phyloP scores from a whole-genome alignment of 2,113 vertebrate species.

The Grallaria varia region DNA sequence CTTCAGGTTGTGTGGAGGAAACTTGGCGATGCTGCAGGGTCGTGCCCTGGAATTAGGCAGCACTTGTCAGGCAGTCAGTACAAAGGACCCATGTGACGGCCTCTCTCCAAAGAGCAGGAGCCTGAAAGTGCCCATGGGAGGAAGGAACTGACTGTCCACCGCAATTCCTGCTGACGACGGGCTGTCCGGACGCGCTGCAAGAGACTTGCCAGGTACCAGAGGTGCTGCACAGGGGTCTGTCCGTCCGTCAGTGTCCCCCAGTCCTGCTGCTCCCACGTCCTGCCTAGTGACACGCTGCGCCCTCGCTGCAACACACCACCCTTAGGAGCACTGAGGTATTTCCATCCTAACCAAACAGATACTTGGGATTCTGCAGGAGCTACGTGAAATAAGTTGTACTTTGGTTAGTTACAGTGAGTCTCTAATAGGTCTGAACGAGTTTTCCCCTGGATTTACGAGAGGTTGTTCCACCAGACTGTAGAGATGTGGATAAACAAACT shows the following conservation, averaged over 20 bases:
- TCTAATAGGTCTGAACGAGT: background rate
- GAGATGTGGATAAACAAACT: constrained; percentile 36
- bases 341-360: constrained; percentile 7
- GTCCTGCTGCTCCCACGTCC: constrained; percentile 1
- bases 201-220: background rate
- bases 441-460: background rate
- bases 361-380: constrained; percentile 21
- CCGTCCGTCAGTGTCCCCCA: background rate
- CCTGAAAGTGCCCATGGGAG: constrained; percentile 14
- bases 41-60: constrained; percentile 85
- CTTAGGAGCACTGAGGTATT: constrained; percentile 45
- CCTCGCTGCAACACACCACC: background rate
- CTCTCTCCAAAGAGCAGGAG: background rate
- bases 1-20: constrained; percentile 83
- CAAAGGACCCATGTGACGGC: constrained; percentile 78
- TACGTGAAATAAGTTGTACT: background rate
- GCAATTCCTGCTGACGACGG: background rate
- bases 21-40: constrained; percentile 87
- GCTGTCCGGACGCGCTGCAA: background rate
- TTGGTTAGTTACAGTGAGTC: background rate
- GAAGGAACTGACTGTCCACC: background rate
- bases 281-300: background rate
- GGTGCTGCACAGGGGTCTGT: background rate
- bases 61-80: constrained; percentile 82
- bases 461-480: constrained; percentile 39